phyloP scores from a whole-genome alignment of 35 echinoderm and acorn worm species.

The Antedon bifida region DNA sequence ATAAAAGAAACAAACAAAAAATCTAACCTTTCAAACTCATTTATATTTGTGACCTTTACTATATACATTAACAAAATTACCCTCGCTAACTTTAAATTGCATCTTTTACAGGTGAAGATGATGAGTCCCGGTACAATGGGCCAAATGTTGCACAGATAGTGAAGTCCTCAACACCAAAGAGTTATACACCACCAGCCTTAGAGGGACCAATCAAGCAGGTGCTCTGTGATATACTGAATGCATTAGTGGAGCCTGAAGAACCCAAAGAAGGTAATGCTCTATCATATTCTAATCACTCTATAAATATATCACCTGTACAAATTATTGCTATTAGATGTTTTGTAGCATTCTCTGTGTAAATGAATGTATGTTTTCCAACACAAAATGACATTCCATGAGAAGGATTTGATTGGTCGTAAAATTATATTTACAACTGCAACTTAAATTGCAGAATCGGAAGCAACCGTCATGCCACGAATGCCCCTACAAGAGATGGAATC shows the following conservation, averaged over 20 bases:
- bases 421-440: not conserved
- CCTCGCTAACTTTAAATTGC: too few relatives aligned
- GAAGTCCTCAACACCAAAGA: constrained; percentile 44
- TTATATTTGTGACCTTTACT: too few relatives aligned
- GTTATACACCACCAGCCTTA: constrained; percentile 33
- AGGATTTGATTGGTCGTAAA: not conserved
- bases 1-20: too few relatives aligned
- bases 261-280: constrained; percentile 4
- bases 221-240: constrained; percentile 73
- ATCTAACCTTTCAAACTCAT: too few relatives aligned
- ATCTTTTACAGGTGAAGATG: constrained; percentile 45
- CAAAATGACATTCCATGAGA: too few relatives aligned
- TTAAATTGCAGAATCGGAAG: constrained; percentile 22
- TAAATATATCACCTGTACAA: too few relatives aligned
- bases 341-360: not conserved
- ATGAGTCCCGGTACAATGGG: constrained; percentile 65
- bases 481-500: constrained; percentile 1
- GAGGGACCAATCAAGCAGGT: constrained; percentile 51
- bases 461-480: not conserved
- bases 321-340: too few relatives aligned
- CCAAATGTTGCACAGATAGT: constrained; percentile 75
- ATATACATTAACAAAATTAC: too few relatives aligned
- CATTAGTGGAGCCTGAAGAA: constrained; percentile 42
- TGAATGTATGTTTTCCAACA: too few relatives aligned
- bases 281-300: too few relatives aligned